Evolutionary conservation across 2,888 invertebrate genomes (phyloP), one percentile per base, ranked within the genome.

Genomic region (Silvanus unidentatus): DNA sequence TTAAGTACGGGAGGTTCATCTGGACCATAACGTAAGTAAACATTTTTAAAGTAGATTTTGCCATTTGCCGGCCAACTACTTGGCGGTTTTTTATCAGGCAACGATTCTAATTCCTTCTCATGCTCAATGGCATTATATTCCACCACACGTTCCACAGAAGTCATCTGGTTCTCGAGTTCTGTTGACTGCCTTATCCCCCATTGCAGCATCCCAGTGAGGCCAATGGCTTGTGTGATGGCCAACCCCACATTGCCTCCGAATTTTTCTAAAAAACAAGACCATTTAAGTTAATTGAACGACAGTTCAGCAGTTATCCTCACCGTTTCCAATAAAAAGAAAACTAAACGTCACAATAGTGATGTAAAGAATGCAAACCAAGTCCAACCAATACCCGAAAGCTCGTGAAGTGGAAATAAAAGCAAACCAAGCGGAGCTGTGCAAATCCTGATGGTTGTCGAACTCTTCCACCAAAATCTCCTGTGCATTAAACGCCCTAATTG

Each of bases 381-480:
- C 98, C 59, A 98, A 73, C 80, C 90, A 90, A 63, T 94, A 88
- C 1, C 94, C 96, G 64, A 98, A 94, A 57, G 97, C 95, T 49
- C 96, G 82, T 12, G 90, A 89, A 3, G 90, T 86, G 0, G 89
- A 81, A 43, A 98, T 82, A 69, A 93, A 94, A 61, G 92, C 75
- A 66, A 84, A 96, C 87, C 91, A 97, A 4, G 96, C 87, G 1
- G 95, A 88, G 42, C 93, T 90, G 65, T 97, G 94, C 3, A 87
- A 65, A 64, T 89, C 88, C 67, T 89, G 88, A 61, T 88, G 86
- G 53, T 79, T 79, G 60, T 90, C 90, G 60, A 92, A 91, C 67
- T 90, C 89, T 27, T 78, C 73, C 37, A 82, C 81, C 35, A 96
- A 81, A 14, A 86, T 80, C 42, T 81, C 77, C 65, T 92, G 86